These are phyloP conservation scores for Platynereis dumerilii DNA, from an alignment of 2,888 invertebrate species.

Conservation along the genomic window DNA sequence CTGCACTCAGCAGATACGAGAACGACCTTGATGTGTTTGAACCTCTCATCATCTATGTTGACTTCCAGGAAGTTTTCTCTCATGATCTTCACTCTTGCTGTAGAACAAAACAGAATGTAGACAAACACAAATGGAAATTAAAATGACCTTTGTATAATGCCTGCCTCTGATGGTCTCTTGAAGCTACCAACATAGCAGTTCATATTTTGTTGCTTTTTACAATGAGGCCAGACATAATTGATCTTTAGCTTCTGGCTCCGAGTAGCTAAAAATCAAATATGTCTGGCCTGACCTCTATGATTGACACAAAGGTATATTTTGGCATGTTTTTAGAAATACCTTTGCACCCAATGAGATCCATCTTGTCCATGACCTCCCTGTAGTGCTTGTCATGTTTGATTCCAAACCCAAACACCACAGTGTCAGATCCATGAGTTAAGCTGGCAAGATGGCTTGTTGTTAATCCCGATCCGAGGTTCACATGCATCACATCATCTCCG, in stretches of 20 bases:
- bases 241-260: too few species aligned
- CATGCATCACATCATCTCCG: constrained; percentile 58
- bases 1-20: constrained; percentile 57
- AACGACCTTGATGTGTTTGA: constrained; percentile 52
- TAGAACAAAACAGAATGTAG: background rate
- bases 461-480: constrained; percentile 55
- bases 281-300: too few species aligned
- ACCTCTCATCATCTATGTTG: constrained; percentile 49
- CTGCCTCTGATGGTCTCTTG: too few species aligned
- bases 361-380: constrained; percentile 8
- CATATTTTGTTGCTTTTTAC: too few species aligned
- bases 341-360: constrained; percentile 1
- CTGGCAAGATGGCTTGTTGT: constrained; percentile 57
- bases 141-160: too few species aligned
- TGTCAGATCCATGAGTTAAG: constrained; percentile 44
- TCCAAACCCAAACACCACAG: constrained; percentile 51
- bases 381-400: constrained; percentile 27
- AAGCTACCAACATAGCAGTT: too few species aligned
- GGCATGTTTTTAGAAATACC: background rate
- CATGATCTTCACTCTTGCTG: constrained; percentile 31
- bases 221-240: too few species aligned
- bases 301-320: too few species aligned
- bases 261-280: too few species aligned
- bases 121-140: too few species aligned
- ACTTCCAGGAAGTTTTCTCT: constrained; percentile 37